These are phyloP conservation scores for Amphibalanus amphitrite DNA, from an alignment of 1,140 invertebrate species.

Conservation along the genomic window DNA sequence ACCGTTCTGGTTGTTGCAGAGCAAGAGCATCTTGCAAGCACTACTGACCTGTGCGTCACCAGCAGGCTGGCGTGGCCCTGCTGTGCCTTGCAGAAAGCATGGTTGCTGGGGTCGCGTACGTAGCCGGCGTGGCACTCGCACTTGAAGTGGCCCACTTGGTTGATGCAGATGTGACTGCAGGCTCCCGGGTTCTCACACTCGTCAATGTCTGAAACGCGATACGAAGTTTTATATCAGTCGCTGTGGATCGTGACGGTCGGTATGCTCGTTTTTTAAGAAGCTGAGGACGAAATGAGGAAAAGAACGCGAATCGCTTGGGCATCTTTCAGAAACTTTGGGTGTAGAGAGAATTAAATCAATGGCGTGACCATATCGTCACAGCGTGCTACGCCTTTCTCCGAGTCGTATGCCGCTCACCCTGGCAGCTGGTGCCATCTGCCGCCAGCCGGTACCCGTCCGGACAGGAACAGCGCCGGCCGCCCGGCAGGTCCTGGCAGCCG, in stretches of 20 bases:
- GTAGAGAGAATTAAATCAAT: too few relatives aligned
- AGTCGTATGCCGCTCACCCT: conserved; percentile 36
- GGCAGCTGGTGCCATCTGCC: conserved; percentile 17
- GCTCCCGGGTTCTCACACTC: conserved; percentile 73
- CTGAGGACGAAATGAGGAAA: too few relatives aligned
- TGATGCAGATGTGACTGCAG: conserved; percentile 83
- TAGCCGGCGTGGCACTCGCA: conserved; percentile 82
- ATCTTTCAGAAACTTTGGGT: too few relatives aligned
- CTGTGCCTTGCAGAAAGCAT: conserved; percentile 66
- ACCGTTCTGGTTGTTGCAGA: too few relatives aligned
- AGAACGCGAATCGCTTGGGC: too few relatives aligned
- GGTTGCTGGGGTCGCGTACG: conserved; percentile 58
- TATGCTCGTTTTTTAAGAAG: too few relatives aligned
- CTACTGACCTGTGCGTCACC: conserved; percentile 41
- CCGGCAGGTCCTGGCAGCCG: conserved; percentile 24
- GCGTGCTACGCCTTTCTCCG: too few relatives aligned
- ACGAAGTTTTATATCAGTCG: too few relatives aligned
- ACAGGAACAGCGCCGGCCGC: conserved; percentile 19
- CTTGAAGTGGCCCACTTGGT: conserved; percentile 78
- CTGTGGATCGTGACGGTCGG: too few relatives aligned
- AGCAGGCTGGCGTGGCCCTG: conserved; percentile 72
- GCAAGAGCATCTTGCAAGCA: too few relatives aligned
- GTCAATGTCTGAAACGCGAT: conserved; percentile 54
- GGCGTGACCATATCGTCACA: too few relatives aligned
- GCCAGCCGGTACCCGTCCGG: conserved; percentile 3